Conservation (phyloP, 1,140 invertebrate species). For the Drosophila pectinifera region DNA sequence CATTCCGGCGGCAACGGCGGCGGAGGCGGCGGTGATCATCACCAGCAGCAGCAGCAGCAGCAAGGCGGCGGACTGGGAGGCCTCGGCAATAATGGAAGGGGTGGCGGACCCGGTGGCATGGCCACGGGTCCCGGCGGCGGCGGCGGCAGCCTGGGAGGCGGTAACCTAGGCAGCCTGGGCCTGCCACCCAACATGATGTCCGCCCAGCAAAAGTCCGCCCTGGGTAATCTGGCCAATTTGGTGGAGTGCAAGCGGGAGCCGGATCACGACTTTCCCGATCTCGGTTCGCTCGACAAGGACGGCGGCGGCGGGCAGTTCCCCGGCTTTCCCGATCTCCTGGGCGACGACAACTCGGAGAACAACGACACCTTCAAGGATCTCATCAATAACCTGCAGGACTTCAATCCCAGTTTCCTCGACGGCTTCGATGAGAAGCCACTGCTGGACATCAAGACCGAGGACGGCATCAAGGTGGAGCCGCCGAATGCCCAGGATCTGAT, state of each 20-base stretch:
- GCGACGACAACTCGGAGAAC: conserved; percentile 93
- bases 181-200: conserved; percentile 72
- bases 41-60: conserved; percentile 70
- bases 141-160: conserved; percentile 33
- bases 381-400: conserved; percentile 94
- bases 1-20: conserved; percentile 12
- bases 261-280: conserved; percentile 92
- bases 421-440: conserved; percentile 89
- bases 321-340: conserved; percentile 91
- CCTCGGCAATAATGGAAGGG: conserved; percentile 75
- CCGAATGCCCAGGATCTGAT: conserved; percentile 85
- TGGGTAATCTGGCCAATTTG: conserved; percentile 85
- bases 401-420: conserved; percentile 93
- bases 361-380: conserved; percentile 94
- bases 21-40: conserved; percentile 85
- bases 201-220: conserved; percentile 68
- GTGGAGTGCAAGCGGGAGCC: conserved; percentile 93
- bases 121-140: conserved; percentile 46
- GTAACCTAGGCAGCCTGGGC: conserved; percentile 55
- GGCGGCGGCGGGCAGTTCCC: conserved; percentile 90
- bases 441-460: conserved; percentile 88
- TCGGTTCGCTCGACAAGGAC: conserved; percentile 92
- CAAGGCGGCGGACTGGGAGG: conserved; percentile 77
- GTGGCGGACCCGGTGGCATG: conserved; percentile 54
- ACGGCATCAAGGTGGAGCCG: conserved; percentile 86